phyloP scores from a whole-genome alignment of 2,113 vertebrate species.

The Mystacornis crossleyi region DNA sequence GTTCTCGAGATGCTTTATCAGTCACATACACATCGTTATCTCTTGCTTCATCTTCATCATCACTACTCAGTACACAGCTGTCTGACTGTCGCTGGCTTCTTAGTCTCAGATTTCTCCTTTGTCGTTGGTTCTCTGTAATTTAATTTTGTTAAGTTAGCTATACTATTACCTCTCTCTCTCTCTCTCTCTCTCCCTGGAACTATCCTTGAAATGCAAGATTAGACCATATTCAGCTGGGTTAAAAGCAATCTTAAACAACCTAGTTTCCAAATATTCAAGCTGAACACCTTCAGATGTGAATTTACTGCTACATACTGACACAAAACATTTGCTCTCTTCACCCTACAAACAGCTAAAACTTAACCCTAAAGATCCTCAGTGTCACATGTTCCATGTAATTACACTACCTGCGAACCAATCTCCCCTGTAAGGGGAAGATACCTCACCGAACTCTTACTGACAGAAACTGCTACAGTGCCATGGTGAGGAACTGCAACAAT shows the following conservation, averaged over 20 bases:
- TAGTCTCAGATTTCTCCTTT: slow-evolving; percentile 49
- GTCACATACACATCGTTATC: slow-evolving; percentile 65
- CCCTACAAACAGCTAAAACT: background rate
- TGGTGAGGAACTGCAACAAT: background rate
- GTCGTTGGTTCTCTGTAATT: slow-evolving; percentile 69
- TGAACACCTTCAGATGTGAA: background rate
- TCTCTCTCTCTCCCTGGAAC: background rate
- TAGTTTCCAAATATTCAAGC: background rate
- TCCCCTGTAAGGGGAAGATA: background rate
- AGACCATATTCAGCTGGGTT: background rate
- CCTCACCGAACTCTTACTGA: background rate
- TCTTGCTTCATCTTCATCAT: slow-evolving; percentile 86
- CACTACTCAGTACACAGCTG: slow-evolving; percentile 92
- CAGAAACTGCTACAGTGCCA: fast-evolving
- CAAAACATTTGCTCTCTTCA: background rate
- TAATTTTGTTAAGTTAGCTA: background rate
- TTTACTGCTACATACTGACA: background rate
- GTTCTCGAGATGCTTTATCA: slow-evolving; percentile 44
- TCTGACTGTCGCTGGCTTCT: slow-evolving; percentile 70
- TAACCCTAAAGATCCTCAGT: background rate
- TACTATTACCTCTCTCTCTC: background rate
- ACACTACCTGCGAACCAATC: background rate
- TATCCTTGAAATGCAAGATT: background rate
- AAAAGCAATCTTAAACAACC: background rate
- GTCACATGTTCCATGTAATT: background rate